Conservation (phyloP, 92 coral and sea anemone genomes). For the Palythoa grandiflora region DNA sequence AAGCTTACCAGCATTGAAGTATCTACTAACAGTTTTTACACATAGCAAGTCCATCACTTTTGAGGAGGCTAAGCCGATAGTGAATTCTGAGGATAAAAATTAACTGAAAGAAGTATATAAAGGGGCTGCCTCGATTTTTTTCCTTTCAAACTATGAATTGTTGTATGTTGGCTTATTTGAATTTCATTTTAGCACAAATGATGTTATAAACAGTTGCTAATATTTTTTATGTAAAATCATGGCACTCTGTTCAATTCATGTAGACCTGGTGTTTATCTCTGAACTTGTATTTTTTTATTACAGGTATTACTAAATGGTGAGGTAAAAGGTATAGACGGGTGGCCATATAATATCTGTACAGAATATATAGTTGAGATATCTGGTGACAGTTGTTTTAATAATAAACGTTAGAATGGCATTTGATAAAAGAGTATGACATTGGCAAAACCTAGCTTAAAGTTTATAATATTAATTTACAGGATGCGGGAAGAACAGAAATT, state of each 20-base stretch:
- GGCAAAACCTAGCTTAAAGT: too few relatives aligned
- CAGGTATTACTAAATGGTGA: too few relatives aligned
- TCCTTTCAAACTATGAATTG: neutral
- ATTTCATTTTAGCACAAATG: too few relatives aligned
- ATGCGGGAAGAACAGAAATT: neutral
- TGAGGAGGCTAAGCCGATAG: too few relatives aligned
- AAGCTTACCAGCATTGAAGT: too few relatives aligned
- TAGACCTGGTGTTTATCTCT: neutral
- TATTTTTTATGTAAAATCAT: too few relatives aligned
- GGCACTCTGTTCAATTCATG: too few relatives aligned
- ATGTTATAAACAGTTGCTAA: too few relatives aligned
- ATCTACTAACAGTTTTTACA: too few relatives aligned
- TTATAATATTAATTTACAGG: neutral
- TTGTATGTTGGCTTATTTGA: too few relatives aligned
- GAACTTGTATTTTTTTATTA: neutral
- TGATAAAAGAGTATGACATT: neutral
- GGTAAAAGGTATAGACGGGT: conserved; percentile 7
- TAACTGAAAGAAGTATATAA: neutral
- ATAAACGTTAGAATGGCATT: neutral
- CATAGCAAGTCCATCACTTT: too few relatives aligned
- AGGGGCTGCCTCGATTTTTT: neutral
- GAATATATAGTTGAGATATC: too few relatives aligned
- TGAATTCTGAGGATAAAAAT: neutral
- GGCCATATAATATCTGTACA: neutral
- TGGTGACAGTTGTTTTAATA: neutral